Conservation (phyloP, 23 tunicate species). For the Styela plicata region DNA sequence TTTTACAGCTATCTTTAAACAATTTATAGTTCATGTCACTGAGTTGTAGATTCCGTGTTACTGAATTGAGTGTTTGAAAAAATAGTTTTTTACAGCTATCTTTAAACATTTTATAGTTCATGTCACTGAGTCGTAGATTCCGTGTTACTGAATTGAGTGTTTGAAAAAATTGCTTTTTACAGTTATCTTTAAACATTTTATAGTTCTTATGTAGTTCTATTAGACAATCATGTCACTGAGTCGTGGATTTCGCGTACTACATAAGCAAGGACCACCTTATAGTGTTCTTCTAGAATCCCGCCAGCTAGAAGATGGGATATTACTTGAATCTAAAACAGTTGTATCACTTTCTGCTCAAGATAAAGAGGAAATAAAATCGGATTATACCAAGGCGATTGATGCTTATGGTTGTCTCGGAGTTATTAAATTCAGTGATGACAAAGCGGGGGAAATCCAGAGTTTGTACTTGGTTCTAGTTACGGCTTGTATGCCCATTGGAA, state of each 20-base stretch:
- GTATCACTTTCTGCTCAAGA: slow-evolving; percentile 22
- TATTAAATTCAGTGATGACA: slow-evolving; percentile 34
- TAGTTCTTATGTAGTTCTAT: not conserved
- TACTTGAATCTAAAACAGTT: slow-evolving; percentile 31
- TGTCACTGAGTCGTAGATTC: too few species aligned
- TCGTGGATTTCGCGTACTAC: slow-evolving; percentile 16
- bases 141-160: too few species aligned
- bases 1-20: too few species aligned
- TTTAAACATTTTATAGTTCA: too few species aligned
- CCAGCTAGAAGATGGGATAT: slow-evolving; percentile 32
- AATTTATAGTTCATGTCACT: too few species aligned
- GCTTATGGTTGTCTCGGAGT: slow-evolving; percentile 85
- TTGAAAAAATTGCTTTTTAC: not conserved
- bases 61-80: too few species aligned
- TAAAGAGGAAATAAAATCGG: slow-evolving; percentile 33
- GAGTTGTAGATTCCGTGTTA: too few species aligned
- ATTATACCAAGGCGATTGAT: slow-evolving; percentile 51
- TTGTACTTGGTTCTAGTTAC: slow-evolving; percentile 46
- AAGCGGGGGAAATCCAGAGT: slow-evolving; percentile 13
- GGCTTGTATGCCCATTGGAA: slow-evolving; percentile 71
- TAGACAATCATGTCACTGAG: slow-evolving; percentile 3
- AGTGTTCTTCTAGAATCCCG: slow-evolving; percentile 50
- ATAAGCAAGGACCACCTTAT: slow-evolving; percentile 21
- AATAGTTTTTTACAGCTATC: too few species aligned
- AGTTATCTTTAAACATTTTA: not conserved